Conservation (phyloP, 2,113 vertebrate species). For the Cebidichthys violaceus region DNA sequence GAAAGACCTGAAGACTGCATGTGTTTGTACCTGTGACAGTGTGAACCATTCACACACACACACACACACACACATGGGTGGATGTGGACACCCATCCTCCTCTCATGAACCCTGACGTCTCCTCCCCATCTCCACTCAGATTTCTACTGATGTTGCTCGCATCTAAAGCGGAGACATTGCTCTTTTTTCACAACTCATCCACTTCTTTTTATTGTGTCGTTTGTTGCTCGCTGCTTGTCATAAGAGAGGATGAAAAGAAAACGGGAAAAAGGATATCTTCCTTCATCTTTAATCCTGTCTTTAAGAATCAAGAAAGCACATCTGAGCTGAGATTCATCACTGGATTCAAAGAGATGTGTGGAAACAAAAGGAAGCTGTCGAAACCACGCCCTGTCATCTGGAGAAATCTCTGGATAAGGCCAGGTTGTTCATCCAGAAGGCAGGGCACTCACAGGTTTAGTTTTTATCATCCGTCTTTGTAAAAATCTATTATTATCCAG, state of each 20-base stretch:
- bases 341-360: slow-evolving; percentile 59
- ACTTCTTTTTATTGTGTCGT: slow-evolving; percentile 44
- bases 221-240: slow-evolving; percentile 60
- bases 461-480: slow-evolving; percentile 11
- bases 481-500: slow-evolving; percentile 21
- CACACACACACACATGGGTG: background rate
- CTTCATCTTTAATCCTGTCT: slow-evolving; percentile 63
- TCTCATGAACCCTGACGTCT: slow-evolving; percentile 12
- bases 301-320: slow-evolving; percentile 51
- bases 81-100: background rate
- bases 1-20: background rate
- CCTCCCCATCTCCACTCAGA: slow-evolving; percentile 16
- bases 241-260: slow-evolving; percentile 16
- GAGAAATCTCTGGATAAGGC: slow-evolving; percentile 31
- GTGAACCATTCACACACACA: background rate
- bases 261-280: slow-evolving; percentile 14
- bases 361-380: slow-evolving; percentile 55
- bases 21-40: background rate
- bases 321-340: slow-evolving; percentile 59
- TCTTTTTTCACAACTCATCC: slow-evolving; percentile 41
- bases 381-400: slow-evolving; percentile 35
- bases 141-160: slow-evolving; percentile 28
- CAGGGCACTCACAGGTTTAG: slow-evolving; percentile 23
- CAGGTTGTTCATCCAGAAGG: slow-evolving; percentile 21
- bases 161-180: slow-evolving; percentile 16